These are phyloP conservation scores for Apantesis nais DNA, from an alignment of 2,888 invertebrate species.

Conservation along the genomic window DNA sequence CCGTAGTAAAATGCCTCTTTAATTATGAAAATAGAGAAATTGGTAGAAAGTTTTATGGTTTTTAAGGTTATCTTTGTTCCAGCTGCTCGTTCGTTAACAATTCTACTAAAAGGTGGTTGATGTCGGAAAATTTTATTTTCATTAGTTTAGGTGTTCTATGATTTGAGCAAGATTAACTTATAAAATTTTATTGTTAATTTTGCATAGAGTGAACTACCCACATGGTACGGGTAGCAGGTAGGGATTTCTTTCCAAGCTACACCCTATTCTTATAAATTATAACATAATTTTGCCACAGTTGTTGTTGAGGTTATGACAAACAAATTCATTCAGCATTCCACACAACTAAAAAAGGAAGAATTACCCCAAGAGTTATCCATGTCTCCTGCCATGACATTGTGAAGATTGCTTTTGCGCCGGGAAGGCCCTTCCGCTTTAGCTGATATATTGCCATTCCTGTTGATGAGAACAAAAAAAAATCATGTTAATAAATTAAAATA, in stretches of 20 bases:
- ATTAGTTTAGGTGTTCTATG: slow-evolving; percentile 5
- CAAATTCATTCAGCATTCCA: too few relatives aligned
- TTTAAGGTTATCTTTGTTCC: slow-evolving; percentile 41
- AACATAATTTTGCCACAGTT: neutral
- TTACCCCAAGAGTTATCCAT: slow-evolving; percentile 81
- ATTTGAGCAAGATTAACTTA: neutral
- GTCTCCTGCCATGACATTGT: slow-evolving; percentile 85
- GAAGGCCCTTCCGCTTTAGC: slow-evolving; percentile 88
- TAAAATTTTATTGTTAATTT: neutral
- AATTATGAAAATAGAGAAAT: slow-evolving; percentile 25
- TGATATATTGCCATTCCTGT: slow-evolving; percentile 80
- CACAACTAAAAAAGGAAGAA: slow-evolving; percentile 22
- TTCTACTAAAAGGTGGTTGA: neutral
- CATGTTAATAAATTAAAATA: neutral
- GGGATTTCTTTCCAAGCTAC: neutral
- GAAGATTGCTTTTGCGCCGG: slow-evolving; percentile 89
- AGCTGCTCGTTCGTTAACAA: slow-evolving; percentile 19
- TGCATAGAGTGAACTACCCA: too few relatives aligned
- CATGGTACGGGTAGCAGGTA: neutral
- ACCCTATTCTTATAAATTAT: neutral
- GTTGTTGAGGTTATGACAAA: neutral
- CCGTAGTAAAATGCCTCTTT: too few relatives aligned
- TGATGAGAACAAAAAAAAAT: slow-evolving; percentile 25
- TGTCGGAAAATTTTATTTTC: neutral
- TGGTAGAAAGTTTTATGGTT: slow-evolving; percentile 40